Conservation (phyloP, 2,797 vertebrate genomes). For the Enteromius treurensis region DNA sequence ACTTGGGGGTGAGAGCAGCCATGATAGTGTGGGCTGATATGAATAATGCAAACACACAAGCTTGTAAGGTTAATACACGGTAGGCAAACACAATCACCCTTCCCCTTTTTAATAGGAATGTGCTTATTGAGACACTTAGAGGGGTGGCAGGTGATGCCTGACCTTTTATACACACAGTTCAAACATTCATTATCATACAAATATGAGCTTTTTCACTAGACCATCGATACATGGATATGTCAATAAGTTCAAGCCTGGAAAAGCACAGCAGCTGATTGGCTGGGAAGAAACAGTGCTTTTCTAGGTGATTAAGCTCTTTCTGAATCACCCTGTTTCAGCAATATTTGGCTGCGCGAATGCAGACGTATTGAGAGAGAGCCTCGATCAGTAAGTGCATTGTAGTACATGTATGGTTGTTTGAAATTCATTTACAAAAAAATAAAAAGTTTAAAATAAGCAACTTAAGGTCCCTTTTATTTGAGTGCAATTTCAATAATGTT, state of each 20-base stretch:
- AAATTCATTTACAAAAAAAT: background rate
- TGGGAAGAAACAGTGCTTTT: slow-evolving; percentile 26
- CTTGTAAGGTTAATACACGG: slow-evolving; percentile 54
- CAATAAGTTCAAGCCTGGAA: slow-evolving; percentile 53
- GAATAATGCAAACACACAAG: slow-evolving; percentile 57
- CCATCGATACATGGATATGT: slow-evolving; percentile 59
- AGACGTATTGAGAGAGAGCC: background rate
- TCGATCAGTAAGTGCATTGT: slow-evolving; percentile 22
- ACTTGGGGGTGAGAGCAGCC: slow-evolving; percentile 31
- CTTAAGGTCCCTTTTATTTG: background rate
- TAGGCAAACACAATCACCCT: slow-evolving; percentile 59
- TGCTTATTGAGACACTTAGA: slow-evolving; percentile 54
- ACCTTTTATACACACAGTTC: slow-evolving; percentile 58
- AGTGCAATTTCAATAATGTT: background rate
- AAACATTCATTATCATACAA: slow-evolving; percentile 61
- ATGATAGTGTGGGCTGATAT: slow-evolving; percentile 49
- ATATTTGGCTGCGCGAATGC: background rate
- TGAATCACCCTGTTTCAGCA: slow-evolving; percentile 29
- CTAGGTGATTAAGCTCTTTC: slow-evolving; percentile 21
- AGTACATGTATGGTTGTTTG: background rate
- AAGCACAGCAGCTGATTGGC: slow-evolving; percentile 48
- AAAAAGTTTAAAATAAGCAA: background rate
- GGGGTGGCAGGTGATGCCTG: slow-evolving; percentile 58
- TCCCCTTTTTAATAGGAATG: slow-evolving; percentile 59
- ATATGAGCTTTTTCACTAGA: slow-evolving; percentile 52